Evolutionary conservation across 2,888 invertebrate species (phyloP), one percentile per base, ranked within the genome.

Genomic region (Cheilosia urbana): DNA sequence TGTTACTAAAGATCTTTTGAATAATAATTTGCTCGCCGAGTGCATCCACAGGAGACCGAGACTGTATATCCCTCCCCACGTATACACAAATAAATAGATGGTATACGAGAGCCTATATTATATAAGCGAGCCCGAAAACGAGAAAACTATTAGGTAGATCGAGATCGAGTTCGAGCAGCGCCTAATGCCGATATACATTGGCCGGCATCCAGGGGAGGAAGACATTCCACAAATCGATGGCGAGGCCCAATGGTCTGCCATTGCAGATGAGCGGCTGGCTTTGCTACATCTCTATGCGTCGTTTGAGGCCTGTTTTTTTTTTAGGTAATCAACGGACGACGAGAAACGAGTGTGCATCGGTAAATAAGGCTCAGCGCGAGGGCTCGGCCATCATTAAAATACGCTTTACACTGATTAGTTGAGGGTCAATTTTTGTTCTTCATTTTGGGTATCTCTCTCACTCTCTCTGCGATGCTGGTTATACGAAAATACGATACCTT

Each of bases 331-430:
- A 81, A 81, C 76, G 62, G 19, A 66, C 55, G 34, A 57, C 53
- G 42, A 72, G 37, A 57, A 4, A 13, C 37, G 37, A 37, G 37
- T 37, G 37, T 57, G 79, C 37, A 84, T 84, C 80, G 65, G 85
- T 85, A 85, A 85, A 85, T 85, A 85, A 81, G 85, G 85, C 76
- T 77, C 72, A 72, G 76, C 72, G 76, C 72, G 81, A 85, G 85
- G 85, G 85, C 85, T 77, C 85, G 85, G 85, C 85, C 85, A 85
- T 85, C 81, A 85, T 85, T 85, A 85, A 85, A 85, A 81, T 85
- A 76, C 85, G 76, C 85, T 81, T 85, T 85, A 81, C 66, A 81
- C 85, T 81, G 85, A 85, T 85, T 85, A 85, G 85, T 85, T 81
- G 85, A 85, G 85, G 85, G 81, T 81, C 81, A 62, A 40, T 78